Percentiles rank a stretch among this genome's conserved stretches.
Conservation (phyloP, 2,888 invertebrate species). For the Lasioglossum zephyrum region DNA sequence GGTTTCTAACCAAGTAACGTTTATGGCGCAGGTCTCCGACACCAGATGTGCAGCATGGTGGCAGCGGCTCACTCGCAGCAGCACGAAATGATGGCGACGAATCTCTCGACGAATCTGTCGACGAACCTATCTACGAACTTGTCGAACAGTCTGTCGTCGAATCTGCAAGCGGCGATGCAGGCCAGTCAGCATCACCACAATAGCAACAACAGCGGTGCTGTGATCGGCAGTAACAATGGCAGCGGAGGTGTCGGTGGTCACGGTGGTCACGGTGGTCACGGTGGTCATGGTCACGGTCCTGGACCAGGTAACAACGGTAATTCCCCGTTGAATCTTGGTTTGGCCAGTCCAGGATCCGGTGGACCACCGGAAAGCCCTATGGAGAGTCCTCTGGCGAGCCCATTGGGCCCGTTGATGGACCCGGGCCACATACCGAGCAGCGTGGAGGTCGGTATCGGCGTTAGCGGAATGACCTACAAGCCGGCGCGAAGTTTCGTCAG, state of each 20-base stretch:
- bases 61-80: conserved; percentile 86
- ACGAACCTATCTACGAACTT: conserved; percentile 86
- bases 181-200: conserved; percentile 83
- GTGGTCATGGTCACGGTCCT: conserved; percentile 69
- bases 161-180: conserved; percentile 84
- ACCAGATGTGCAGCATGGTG: conserved; percentile 94
- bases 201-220: conserved; percentile 81
- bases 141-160: conserved; percentile 78
- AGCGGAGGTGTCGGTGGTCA: conserved; percentile 76
- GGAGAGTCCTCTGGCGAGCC: conserved; percentile 88
- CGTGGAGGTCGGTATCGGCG: conserved; percentile 86
- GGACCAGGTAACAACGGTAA: conserved; percentile 78
- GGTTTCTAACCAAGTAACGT: neutral
- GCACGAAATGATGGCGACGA: conserved; percentile 85
- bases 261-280: conserved; percentile 69
- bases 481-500: conserved; percentile 88
- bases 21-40: conserved; percentile 87
- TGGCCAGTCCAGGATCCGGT: conserved; percentile 85
- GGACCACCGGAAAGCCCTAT: conserved; percentile 86
- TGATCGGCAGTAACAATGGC: conserved; percentile 72
- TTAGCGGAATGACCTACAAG: conserved; percentile 88
- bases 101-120: conserved; percentile 85
- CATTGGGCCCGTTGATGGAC: conserved; percentile 88
- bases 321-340: conserved; percentile 85
- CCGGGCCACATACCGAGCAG: conserved; percentile 85